These are phyloP conservation scores for Sycophaga agraensis DNA, from an alignment of 1,140 invertebrate genomes.

Conservation along the genomic window DNA sequence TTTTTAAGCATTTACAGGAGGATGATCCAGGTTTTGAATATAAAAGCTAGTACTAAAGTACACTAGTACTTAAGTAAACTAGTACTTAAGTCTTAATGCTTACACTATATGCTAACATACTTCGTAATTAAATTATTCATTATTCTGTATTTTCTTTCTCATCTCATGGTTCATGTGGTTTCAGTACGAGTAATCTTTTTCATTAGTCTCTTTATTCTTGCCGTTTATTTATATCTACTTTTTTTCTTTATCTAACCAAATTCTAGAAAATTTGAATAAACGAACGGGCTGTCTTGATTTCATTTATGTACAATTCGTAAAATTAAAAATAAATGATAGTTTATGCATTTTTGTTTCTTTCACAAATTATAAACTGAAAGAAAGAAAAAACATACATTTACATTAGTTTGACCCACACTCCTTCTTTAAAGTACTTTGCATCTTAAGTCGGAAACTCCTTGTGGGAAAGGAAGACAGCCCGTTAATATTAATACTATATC, in stretches of 20 bases:
- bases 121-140: conserved; percentile 49
- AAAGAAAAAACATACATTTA: background rate
- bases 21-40: conserved; percentile 59
- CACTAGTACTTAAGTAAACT: too few relatives aligned
- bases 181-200: conserved; percentile 44
- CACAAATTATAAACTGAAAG: too few relatives aligned
- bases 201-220: conserved; percentile 34
- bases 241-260: conserved; percentile 46
- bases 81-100: conserved; percentile 53
- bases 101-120: conserved; percentile 45
- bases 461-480: conserved; percentile 3
- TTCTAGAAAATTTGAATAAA: conserved; percentile 40
- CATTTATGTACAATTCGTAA: background rate
- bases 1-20: conserved; percentile 59
- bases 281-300: conserved; percentile 32
- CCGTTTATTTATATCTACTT: conserved; percentile 42
- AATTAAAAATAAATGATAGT: background rate
- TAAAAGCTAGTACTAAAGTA: too few relatives aligned
- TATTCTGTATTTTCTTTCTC: conserved; percentile 46
- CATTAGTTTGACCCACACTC: too few relatives aligned
- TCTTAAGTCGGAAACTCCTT: too few relatives aligned
- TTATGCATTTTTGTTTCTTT: background rate
- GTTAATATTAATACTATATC: background rate
- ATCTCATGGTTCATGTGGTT: conserved; percentile 47
- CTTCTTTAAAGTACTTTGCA: too few relatives aligned